Base-by-base conservation (phyloP, 2,888 invertebrate species). In the Drosophila siamana region DNA sequence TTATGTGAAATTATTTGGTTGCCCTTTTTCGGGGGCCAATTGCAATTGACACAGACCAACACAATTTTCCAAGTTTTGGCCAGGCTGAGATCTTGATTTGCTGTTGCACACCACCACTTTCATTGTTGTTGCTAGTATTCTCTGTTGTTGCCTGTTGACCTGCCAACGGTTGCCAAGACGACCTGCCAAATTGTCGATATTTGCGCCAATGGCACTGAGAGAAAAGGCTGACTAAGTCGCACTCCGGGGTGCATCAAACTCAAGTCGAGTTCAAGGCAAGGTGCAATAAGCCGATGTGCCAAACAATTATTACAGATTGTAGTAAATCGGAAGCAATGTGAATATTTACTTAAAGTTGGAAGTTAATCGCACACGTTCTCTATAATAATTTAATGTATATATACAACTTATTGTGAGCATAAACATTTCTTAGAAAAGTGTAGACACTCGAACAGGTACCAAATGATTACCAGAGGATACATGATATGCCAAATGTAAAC, bases 161-260 rank as follows among this genome's bases (percentile, higher is more conserved):
- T 84, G 75, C 73, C 85, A 84, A 84, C 81, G 70, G 89, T 84
- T 84, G 78, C 75, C 85, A 71, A 73, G 87, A 73, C 85, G 70
- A 86, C 73, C 81, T 77, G 84, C 88, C 88, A 83, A 83, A 86
- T 78, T 78, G 81, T 83, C 87, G 82, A 83, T 86, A 84, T 80
- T 80, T 70, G 73, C 60, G 71, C 64, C 55, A 72, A 47, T 78
- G 57, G 15, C 74, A 75, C 74, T 15, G 60, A 38, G 50, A 46
- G 54, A 76, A 75, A 77, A 19, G 8, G 3, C 13, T 16, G 16
- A 22, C 38, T 36, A 13, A 57, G 7, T 28, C 28, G 11, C 9
- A 26, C 8, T 19, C 16, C 28, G 5, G 26, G 13, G 36, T 30
- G 8, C 52, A 59, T n/a, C 15, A 15, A 26, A 50, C 40, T 15